Percentiles rank a stretch among this genome's conserved stretches.
Conservation (phyloP, 2,888 invertebrate species). For the Ommatoiulus sabulosus region DNA sequence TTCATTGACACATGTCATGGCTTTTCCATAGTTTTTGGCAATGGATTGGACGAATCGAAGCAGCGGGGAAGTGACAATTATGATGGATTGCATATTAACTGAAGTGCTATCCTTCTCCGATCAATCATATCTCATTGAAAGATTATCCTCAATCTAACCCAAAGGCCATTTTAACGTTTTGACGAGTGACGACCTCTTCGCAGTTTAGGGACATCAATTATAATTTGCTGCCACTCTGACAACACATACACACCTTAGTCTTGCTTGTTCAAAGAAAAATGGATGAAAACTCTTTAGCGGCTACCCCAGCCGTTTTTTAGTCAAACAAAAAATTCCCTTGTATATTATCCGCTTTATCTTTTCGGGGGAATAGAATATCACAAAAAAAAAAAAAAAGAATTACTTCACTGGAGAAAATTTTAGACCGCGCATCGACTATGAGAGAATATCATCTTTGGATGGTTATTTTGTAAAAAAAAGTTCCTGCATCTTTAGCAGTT, state of each 20-base stretch:
- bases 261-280: constrained; percentile 49
- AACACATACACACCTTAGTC: constrained; percentile 54
- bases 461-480: not conserved
- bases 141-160: constrained; percentile 57
- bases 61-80: constrained; percentile 58
- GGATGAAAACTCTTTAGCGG: constrained; percentile 42
- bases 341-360: constrained; percentile 41
- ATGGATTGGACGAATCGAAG: constrained; percentile 47
- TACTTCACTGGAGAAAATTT: constrained; percentile 14
- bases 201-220: constrained; percentile 57
- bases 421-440: not conserved
- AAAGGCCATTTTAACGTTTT: constrained; percentile 57
- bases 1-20: constrained; percentile 56
- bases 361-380: not conserved
- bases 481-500: not conserved
- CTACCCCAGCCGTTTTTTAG: constrained; percentile 20
- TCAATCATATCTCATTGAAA: constrained; percentile 58
- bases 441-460: not conserved
- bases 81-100: constrained; percentile 59
- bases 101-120: constrained; percentile 58
- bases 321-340: constrained; percentile 14
- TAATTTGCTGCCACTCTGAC: constrained; percentile 55
- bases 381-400: not conserved
- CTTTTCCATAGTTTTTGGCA: constrained; percentile 54
- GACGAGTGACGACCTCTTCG: constrained; percentile 54